These are phyloP conservation scores for Athalia circularis DNA, from an alignment of 2,888 invertebrate species.

Conservation along the genomic window DNA sequence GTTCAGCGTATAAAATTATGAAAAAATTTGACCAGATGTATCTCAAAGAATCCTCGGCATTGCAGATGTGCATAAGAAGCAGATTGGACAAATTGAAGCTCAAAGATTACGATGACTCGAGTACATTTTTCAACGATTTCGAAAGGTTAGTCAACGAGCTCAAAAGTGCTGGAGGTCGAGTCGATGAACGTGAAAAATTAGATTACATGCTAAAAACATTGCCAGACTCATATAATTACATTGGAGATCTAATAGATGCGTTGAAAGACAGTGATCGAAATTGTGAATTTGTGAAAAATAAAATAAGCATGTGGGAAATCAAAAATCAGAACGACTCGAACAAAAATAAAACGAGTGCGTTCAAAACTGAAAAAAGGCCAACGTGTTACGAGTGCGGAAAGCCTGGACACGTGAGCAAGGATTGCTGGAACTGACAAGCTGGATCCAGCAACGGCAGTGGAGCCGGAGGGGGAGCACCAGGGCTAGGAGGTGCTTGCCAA, in stretches of 20 bases:
- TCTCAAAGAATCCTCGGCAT: constrained; percentile 7
- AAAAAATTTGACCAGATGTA: constrained; percentile 4
- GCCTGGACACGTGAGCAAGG: constrained; percentile 36
- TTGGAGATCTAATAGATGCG: constrained; percentile 58
- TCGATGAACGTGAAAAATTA: constrained; percentile 56
- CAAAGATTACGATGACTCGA: constrained; percentile 50
- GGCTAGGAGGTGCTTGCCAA: neutral
- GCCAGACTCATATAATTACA: constrained; percentile 56
- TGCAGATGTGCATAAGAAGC: constrained; percentile 19
- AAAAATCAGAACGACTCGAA: constrained; percentile 10
- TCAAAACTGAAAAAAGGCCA: constrained; percentile 45
- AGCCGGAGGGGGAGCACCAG: too few species aligned
- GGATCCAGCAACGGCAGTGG: too few species aligned
- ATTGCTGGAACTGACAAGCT: constrained; percentile 36
- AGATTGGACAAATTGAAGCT: constrained; percentile 1
- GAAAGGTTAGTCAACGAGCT: constrained; percentile 55
- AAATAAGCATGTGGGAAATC: constrained; percentile 50
- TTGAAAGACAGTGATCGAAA: constrained; percentile 55
- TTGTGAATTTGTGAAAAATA: constrained; percentile 57
- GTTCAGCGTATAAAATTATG: constrained; percentile 16
- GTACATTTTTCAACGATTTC: constrained; percentile 55
- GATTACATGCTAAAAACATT: constrained; percentile 57
- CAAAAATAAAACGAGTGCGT: constrained; percentile 45
- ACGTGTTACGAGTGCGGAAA: too few species aligned
- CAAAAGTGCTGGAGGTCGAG: constrained; percentile 53